Conservation (phyloP, 2,113 vertebrate genomes). For the Plectropomus leopardus region DNA sequence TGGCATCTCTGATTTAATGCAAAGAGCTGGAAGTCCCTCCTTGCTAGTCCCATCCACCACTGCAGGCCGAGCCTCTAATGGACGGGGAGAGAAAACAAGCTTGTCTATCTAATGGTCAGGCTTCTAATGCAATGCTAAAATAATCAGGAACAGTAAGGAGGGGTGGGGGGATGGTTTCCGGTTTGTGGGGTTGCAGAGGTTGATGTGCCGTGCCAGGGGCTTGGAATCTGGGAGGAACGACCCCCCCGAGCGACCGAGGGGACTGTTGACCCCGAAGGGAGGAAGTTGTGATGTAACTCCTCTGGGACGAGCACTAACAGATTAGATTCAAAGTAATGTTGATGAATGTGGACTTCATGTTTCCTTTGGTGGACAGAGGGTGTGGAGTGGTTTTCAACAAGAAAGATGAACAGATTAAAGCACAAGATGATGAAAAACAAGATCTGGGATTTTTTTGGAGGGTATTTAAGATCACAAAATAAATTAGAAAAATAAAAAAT, state of each 20-base stretch:
- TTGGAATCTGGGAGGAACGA: conserved; percentile 45
- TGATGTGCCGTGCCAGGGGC: conserved; percentile 10
- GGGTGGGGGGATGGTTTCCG: conserved; percentile 35
- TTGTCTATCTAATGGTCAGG: conserved; percentile 63
- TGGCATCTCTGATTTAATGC: conserved; percentile 75
- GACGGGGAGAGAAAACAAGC: conserved; percentile 60
- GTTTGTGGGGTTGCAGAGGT: conserved; percentile 44
- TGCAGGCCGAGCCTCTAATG: conserved; percentile 70
- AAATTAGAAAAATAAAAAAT: neutral
- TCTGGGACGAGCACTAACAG: conserved; percentile 30
- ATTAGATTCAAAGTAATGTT: conserved; percentile 45
- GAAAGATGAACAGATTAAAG: conserved; percentile 4
- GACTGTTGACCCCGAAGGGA: conserved; percentile 48
- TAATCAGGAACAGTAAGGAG: conserved; percentile 56
- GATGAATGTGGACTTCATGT: conserved; percentile 33
- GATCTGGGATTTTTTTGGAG: neutral
- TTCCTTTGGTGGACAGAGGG: conserved; percentile 12
- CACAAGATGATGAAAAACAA: neutral
- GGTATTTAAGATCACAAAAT: neutral
- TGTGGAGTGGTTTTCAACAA: neutral
- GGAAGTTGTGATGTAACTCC: conserved; percentile 71
- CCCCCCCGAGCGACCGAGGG: conserved; percentile 28
- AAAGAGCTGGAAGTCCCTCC: conserved; percentile 56
- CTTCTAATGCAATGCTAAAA: conserved; percentile 74
- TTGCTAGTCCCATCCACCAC: conserved; percentile 24